Percentiles rank a stretch among this genome's conserved stretches.
Evolutionary conservation across 2,888 invertebrate species (phyloP).

Genomic region (Caenorhabditis imperialis): DNA sequence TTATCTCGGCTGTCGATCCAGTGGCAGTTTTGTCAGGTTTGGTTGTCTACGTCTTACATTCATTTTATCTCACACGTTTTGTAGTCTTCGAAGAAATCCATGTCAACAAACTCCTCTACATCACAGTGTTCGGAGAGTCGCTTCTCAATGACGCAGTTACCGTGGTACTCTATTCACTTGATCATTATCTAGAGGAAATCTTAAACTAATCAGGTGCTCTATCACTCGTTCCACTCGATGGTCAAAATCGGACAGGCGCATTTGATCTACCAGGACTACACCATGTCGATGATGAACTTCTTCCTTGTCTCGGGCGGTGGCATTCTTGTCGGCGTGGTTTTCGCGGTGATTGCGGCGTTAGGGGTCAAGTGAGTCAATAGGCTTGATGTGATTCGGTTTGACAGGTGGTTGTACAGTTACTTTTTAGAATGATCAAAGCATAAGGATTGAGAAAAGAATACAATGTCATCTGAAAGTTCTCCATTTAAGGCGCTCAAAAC

Average conservation of each 20-base stretch:
- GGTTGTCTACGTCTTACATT: too few relatives aligned
- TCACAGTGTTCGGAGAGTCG: slow-evolving; percentile 98
- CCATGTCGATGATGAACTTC: slow-evolving; percentile 66
- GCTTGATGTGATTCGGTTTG: slow-evolving; percentile 10
- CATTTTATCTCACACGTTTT: too few relatives aligned
- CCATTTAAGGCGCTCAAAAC: too few relatives aligned
- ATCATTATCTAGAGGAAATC: too few relatives aligned
- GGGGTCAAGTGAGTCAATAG: slow-evolving; percentile 66
- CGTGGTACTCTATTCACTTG: too few relatives aligned
- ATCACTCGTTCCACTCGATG: slow-evolving; percentile 70
- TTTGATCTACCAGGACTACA: slow-evolving; percentile 66
- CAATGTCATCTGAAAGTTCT: too few relatives aligned
- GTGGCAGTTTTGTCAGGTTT: slow-evolving; percentile 71
- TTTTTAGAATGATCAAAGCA: too few relatives aligned
- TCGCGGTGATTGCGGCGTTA: slow-evolving; percentile 66
- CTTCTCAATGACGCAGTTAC: slow-evolving; percentile 97
- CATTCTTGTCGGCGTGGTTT: slow-evolving; percentile 70
- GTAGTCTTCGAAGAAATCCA: slow-evolving; percentile 75
- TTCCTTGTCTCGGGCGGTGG: slow-evolving; percentile 73
- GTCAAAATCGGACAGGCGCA: slow-evolving; percentile 67
- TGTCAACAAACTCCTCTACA: slow-evolving; percentile 81
- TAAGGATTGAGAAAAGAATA: too few relatives aligned
- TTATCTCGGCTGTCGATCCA: slow-evolving; percentile 75
- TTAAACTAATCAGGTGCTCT: slow-evolving; percentile 62
- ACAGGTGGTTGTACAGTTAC: too few relatives aligned